These are phyloP conservation scores for Nibea coibor DNA, from an alignment of 2,113 vertebrate species.

Conservation along the genomic window DNA sequence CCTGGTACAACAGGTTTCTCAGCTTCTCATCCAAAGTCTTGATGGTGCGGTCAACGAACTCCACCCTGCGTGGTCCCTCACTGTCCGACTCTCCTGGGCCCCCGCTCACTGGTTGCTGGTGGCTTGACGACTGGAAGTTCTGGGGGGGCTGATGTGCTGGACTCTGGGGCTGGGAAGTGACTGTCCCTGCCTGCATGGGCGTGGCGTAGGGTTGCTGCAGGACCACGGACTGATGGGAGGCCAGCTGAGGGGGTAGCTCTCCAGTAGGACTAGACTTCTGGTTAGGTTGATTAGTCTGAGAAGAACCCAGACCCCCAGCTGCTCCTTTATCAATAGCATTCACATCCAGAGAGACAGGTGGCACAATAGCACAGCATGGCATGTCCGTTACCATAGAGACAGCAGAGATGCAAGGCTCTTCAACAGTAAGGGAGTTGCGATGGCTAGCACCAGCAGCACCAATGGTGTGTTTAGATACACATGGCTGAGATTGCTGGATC, in stretches of 20 bases:
- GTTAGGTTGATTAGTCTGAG: slow-evolving; percentile 42
- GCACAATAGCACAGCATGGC: slow-evolving; percentile 79
- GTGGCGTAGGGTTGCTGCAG: slow-evolving; percentile 83
- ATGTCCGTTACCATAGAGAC: slow-evolving; percentile 81
- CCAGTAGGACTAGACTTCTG: slow-evolving; percentile 62
- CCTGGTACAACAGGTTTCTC: slow-evolving; percentile 95
- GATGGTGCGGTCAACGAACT: slow-evolving; percentile 94
- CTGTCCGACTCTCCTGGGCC: slow-evolving; percentile 89
- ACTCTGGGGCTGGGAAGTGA: slow-evolving; percentile 80
- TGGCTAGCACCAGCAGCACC: slow-evolving; percentile 9
- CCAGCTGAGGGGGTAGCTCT: slow-evolving; percentile 71
- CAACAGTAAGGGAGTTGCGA: slow-evolving; percentile 48
- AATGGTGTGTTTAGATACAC: slow-evolving; percentile 25
- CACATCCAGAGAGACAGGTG: slow-evolving; percentile 77
- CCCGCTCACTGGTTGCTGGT: slow-evolving; percentile 59
- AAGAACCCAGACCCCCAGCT: slow-evolving; percentile 53
- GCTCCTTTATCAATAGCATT: slow-evolving; percentile 40
- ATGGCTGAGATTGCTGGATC: slow-evolving; percentile 68
- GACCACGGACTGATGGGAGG: slow-evolving; percentile 76
- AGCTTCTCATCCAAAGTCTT: slow-evolving; percentile 97
- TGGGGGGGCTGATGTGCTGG: slow-evolving; percentile 73
- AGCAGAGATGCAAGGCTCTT: slow-evolving; percentile 75
- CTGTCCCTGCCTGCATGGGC: slow-evolving; percentile 61
- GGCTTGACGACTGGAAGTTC: slow-evolving; percentile 52
- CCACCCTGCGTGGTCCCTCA: slow-evolving; percentile 89